phyloP scores from a whole-genome alignment of 2,797 vertebrate genomes.

The Leptodactylus fallax region DNA sequence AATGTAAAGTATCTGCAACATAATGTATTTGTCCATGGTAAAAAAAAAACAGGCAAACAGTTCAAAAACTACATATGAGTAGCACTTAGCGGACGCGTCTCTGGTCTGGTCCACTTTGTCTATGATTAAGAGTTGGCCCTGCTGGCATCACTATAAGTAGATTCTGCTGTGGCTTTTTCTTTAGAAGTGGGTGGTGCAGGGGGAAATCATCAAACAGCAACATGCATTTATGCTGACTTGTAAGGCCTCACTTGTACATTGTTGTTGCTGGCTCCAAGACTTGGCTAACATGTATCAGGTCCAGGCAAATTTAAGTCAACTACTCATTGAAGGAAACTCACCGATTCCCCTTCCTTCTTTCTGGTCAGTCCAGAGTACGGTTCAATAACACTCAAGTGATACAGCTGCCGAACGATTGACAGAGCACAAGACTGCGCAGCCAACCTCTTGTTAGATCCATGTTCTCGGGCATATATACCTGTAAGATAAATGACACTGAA shows the following conservation, averaged over 20 bases:
- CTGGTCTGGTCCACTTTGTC: too few species aligned
- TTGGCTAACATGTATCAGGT: too few species aligned
- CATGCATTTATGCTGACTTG: background rate
- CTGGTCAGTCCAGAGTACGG: constrained; percentile 89
- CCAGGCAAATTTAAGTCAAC: background rate
- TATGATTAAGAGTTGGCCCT: too few species aligned
- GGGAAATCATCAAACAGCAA: too few species aligned
- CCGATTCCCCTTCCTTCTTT: constrained; percentile 92
- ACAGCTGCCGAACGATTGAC: constrained; percentile 93
- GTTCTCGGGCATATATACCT: constrained; percentile 91
- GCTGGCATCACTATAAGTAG: too few species aligned
- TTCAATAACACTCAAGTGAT: constrained; percentile 90
- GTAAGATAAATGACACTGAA: constrained; percentile 58
- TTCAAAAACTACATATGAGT: too few species aligned
- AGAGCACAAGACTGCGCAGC: constrained; percentile 95
- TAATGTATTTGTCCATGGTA: too few species aligned
- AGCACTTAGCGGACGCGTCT: too few species aligned
- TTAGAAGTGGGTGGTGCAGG: too few species aligned
- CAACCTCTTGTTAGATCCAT: constrained; percentile 97
- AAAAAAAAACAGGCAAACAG: too few species aligned
- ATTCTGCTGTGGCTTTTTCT: too few species aligned
- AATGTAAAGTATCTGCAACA: too few species aligned
- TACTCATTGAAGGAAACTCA: constrained; percentile 70
- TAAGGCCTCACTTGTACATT: background rate
- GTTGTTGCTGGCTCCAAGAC: background rate